phyloP scores from a whole-genome alignment of 2,113 vertebrate genomes.

The Fregetta grallaria region DNA sequence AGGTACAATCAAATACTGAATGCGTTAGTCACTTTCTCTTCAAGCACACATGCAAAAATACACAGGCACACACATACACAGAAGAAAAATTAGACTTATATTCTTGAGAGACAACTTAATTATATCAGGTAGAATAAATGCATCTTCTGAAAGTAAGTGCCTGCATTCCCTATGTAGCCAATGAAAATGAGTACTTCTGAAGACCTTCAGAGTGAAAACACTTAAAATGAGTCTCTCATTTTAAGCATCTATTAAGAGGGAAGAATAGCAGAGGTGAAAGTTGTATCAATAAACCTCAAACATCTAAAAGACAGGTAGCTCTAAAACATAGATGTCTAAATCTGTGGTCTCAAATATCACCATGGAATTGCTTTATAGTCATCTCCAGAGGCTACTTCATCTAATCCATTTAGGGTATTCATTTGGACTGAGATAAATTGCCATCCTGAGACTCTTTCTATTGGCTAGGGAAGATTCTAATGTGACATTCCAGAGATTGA shows the following conservation, averaged over 20 bases:
- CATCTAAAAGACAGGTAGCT: not conserved
- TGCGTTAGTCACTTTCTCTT: not conserved
- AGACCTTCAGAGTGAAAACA: not conserved
- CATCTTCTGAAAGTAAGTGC: not conserved
- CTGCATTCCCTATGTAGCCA: not conserved
- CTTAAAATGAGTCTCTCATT: not conserved
- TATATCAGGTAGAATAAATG: not conserved
- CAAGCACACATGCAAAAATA: not conserved
- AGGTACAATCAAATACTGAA: slow-evolving; percentile 43
- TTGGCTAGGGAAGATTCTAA: not conserved
- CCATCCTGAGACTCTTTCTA: not conserved
- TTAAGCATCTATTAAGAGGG: not conserved
- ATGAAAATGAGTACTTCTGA: not conserved
- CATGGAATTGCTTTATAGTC: not conserved
- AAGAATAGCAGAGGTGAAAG: not conserved
- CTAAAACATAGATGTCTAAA: not conserved
- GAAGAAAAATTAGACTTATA: slow-evolving; percentile 19
- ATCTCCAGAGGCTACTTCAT: not conserved
- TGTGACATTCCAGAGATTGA: not conserved
- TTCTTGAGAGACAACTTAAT: slow-evolving; percentile 8
- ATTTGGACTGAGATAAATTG: not conserved
- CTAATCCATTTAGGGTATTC: not conserved
- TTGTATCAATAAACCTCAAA: not conserved
- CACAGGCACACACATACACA: not conserved
- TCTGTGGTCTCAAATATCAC: not conserved